phyloP scores from a whole-genome alignment of 2,888 invertebrate species.

The Quadroppia sp. region DNA sequence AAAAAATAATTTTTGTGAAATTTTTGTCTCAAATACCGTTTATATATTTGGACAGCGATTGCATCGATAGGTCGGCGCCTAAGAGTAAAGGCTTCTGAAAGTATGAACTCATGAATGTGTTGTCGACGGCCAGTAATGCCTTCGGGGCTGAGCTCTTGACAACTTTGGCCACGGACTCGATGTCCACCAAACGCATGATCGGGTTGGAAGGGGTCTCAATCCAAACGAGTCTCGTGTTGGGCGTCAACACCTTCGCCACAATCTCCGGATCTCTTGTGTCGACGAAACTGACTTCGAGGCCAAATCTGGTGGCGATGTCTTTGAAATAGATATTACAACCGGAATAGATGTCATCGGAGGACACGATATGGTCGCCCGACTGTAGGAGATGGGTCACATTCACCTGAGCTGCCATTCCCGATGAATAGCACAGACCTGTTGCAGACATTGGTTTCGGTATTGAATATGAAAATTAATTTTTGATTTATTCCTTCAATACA shows the following conservation, averaged over 20 bases:
- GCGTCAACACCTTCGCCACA: constrained; percentile 66
- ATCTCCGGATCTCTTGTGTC: constrained; percentile 67
- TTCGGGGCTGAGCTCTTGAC: constrained; percentile 58
- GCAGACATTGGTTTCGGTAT: background rate
- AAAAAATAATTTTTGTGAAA: too few species aligned
- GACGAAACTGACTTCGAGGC: constrained; percentile 69
- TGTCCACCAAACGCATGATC: constrained; percentile 79
- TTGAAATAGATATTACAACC: constrained; percentile 69
- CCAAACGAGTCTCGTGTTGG: constrained; percentile 83
- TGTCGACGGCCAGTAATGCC: constrained; percentile 77
- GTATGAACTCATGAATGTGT: constrained; percentile 87
- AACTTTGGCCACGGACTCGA: constrained; percentile 65
- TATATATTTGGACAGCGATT: constrained; percentile 95
- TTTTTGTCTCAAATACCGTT: constrained; percentile 60
- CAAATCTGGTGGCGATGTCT: constrained; percentile 59
- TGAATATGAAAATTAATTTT: background rate
- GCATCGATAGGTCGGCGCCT: constrained; percentile 84
- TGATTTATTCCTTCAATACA: constrained; percentile 46
- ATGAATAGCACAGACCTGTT: constrained; percentile 65
- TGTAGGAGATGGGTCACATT: constrained; percentile 68
- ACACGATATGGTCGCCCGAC: constrained; percentile 81
- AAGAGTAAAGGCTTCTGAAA: constrained; percentile 80
- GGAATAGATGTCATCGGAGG: constrained; percentile 68
- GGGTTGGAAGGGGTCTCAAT: constrained; percentile 97
- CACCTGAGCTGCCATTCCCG: constrained; percentile 82